A percentile compares a stretch with the other conserved stretches of the same genome.
Evolutionary conservation across 2,888 invertebrate species (phyloP).

Genomic region (Himalopsyche japonica): DNA sequence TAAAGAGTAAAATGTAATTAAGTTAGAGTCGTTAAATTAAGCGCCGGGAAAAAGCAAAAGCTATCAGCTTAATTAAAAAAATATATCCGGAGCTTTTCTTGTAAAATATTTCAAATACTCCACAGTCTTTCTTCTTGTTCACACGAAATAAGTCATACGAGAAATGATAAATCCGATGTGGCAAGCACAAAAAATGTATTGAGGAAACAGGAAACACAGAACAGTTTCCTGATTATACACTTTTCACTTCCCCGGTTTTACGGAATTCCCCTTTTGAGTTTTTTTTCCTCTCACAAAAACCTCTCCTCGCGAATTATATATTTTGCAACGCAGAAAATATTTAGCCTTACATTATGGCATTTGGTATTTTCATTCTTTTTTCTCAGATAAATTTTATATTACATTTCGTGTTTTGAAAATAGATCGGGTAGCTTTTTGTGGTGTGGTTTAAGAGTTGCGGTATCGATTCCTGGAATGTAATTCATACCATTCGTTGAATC

Average conservation of each 20-base stretch:
- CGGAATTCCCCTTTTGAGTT: neutral
- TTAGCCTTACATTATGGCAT: neutral
- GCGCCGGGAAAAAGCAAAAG: too few species aligned
- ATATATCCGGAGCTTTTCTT: too few species aligned
- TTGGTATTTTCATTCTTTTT: too few species aligned
- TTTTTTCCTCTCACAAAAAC: neutral
- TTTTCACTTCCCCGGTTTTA: neutral
- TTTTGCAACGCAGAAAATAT: neutral
- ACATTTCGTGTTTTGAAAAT: too few species aligned
- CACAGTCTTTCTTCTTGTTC: neutral
- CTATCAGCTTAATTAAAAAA: too few species aligned
- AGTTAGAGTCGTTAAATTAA: too few species aligned
- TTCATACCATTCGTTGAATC: too few species aligned
- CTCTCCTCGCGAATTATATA: neutral
- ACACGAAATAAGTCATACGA: conserved; percentile 10
- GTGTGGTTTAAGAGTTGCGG: too few species aligned
- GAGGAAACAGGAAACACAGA: neutral
- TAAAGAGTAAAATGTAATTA: too few species aligned
- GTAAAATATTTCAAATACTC: neutral
- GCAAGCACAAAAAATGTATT: conserved; percentile 9
- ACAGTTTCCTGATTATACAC: neutral
- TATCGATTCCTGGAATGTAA: too few species aligned
- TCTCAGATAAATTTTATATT: too few species aligned
- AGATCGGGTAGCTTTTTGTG: too few species aligned
- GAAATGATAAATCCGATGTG: conserved; percentile 16